phyloP scores from a whole-genome alignment of 2,797 vertebrate species.

The Ataeniobius toweri region DNA sequence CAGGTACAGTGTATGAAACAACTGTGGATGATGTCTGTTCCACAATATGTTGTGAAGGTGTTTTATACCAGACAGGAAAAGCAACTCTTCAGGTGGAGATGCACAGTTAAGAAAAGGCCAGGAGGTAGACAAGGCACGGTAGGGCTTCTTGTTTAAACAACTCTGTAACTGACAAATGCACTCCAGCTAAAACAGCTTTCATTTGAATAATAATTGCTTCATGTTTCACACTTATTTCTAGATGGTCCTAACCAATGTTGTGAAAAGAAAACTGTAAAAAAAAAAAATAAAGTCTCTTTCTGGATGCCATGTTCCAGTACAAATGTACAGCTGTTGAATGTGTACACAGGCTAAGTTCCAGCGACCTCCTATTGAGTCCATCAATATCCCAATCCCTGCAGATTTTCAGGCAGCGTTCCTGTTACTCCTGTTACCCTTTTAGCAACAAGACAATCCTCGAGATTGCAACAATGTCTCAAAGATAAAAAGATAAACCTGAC shows the following conservation, averaged over 20 bases:
- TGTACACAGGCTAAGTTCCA: neutral
- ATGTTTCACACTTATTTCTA: neutral
- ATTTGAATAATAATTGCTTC: neutral
- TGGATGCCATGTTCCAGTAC: neutral
- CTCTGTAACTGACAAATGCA: neutral
- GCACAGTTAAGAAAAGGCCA: neutral
- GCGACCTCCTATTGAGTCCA: neutral
- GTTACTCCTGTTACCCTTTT: neutral
- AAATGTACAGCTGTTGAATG: neutral
- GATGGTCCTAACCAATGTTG: neutral
- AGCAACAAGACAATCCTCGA: neutral
- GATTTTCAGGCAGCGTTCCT: neutral
- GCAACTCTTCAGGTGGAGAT: neutral
- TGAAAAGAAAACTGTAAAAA: no score
- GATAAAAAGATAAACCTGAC: neutral
- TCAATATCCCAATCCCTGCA: neutral
- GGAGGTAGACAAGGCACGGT: neutral
- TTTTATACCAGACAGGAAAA: neutral
- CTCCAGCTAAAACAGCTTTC: neutral
- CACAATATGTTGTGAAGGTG: neutral
- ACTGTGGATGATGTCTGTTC: conserved; percentile 1
- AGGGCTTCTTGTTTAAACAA: neutral
- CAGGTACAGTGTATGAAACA: neutral
- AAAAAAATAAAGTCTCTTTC: neutral
- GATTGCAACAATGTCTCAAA: no score